Conservation (phyloP, 2,888 invertebrate genomes). For the Panopea generosa region DNA sequence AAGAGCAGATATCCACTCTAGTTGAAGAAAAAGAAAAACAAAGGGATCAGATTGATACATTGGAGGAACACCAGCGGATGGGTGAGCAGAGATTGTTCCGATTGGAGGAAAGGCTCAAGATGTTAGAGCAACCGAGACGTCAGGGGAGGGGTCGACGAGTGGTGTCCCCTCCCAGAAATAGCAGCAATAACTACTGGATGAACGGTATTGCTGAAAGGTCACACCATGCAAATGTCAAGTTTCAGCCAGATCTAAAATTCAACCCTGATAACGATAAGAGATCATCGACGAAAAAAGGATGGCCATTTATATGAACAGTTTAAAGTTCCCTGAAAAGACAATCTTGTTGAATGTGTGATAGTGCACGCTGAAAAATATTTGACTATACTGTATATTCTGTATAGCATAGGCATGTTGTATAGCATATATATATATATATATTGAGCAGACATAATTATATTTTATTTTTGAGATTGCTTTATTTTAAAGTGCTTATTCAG, state of each 20-base stretch:
- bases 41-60: constrained; percentile 62
- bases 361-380: too few species aligned
- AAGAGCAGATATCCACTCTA: constrained; percentile 68
- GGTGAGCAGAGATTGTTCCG: constrained; percentile 64
- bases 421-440: too few species aligned
- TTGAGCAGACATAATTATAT: too few species aligned
- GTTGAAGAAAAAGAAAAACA: constrained; percentile 66
- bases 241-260: constrained; percentile 56
- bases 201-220: constrained; percentile 66
- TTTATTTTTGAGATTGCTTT: too few species aligned
- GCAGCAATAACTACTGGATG: constrained; percentile 63
- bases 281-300: constrained; percentile 15
- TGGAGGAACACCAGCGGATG: constrained; percentile 65
- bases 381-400: too few species aligned
- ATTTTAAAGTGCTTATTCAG: too few species aligned
- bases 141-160: constrained; percentile 39
- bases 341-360: too few species aligned
- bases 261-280: constrained; percentile 32
- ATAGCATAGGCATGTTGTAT: too few species aligned
- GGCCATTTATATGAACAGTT: constrained; percentile 8
- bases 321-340: too few species aligned
- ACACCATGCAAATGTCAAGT: constrained; percentile 70
- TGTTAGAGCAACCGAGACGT: constrained; percentile 47
- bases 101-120: constrained; percentile 65
- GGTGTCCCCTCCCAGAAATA: constrained; percentile 54